These are phyloP conservation scores for Andricus curvator DNA, from an alignment of 2,888 invertebrate genomes.

Conservation along the genomic window DNA sequence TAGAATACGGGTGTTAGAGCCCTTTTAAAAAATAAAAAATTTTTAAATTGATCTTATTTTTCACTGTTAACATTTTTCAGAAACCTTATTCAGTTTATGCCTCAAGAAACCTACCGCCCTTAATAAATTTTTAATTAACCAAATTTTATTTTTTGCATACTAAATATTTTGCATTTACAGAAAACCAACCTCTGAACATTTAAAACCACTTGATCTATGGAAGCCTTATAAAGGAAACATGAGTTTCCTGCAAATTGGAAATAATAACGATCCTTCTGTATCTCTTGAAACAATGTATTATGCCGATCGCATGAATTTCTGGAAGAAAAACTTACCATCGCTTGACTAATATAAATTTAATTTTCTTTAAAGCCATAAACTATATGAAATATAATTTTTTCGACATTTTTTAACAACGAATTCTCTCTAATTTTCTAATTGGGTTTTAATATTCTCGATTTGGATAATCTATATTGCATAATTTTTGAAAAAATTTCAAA, in stretches of 20 bases:
- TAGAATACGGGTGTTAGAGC: no score
- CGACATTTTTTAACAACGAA: no score
- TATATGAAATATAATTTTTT: no score
- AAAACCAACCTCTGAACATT: constrained; percentile 43
- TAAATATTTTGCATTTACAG: not conserved
- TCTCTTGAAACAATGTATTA: constrained; percentile 37
- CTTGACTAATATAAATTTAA: not conserved
- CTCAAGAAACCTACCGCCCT: not conserved
- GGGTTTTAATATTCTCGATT: no score
- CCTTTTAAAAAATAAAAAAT: no score
- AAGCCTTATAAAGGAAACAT: constrained; percentile 49
- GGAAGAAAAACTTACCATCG: constrained; percentile 40
- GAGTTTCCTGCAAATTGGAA: constrained; percentile 58
- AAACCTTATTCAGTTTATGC: not conserved
- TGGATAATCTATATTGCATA: no score
- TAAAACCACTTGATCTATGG: constrained; percentile 50
- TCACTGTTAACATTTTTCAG: no score
- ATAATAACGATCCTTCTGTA: constrained; percentile 41
- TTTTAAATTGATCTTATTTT: no score
- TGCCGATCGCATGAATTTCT: constrained; percentile 56
- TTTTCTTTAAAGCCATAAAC: no score
- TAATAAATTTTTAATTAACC: not conserved
- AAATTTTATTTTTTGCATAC: not conserved
- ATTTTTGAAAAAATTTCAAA: no score
- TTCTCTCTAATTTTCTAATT: no score